These are phyloP conservation scores for Lytechinus variegatus DNA, from an alignment of 35 echinoderm and acorn worm genomes.

Conservation along the genomic window DNA sequence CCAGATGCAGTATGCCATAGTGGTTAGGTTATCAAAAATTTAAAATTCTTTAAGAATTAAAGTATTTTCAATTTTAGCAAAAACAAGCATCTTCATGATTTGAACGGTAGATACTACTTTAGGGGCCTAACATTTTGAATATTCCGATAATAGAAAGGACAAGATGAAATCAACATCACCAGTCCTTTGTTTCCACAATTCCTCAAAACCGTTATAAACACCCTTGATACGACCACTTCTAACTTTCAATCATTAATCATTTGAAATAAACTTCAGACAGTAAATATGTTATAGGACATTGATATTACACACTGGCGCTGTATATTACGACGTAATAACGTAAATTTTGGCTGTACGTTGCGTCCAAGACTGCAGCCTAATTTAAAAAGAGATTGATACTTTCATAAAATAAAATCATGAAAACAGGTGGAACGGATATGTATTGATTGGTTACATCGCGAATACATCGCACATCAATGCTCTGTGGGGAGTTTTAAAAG, in stretches of 20 bases:
- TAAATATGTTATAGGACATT: not conserved
- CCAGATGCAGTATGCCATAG: no score
- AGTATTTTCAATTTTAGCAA: no score
- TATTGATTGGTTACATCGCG: not conserved
- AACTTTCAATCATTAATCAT: not conserved
- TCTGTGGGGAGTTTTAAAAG: not conserved
- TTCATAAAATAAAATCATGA: not conserved
- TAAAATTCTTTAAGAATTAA: no score
- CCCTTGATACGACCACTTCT: not conserved
- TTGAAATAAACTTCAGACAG: not conserved
- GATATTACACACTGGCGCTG: not conserved
- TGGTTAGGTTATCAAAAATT: no score
- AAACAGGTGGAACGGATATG: not conserved
- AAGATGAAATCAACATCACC: no score
- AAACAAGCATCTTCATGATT: no score
- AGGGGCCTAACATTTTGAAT: no score
- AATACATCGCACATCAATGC: not conserved
- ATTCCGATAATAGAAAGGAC: no score
- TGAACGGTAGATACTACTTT: no score
- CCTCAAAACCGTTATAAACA: no score
- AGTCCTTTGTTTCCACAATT: no score
- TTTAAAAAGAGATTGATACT: not conserved
- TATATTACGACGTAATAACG: not conserved
- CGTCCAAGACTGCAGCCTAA: not conserved
- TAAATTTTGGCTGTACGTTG: not conserved